Evolutionary conservation across 1,140 invertebrate species (phyloP), one percentile per base, ranked within the genome.

Genomic region (Proctacanthus coquilletti): DNA sequence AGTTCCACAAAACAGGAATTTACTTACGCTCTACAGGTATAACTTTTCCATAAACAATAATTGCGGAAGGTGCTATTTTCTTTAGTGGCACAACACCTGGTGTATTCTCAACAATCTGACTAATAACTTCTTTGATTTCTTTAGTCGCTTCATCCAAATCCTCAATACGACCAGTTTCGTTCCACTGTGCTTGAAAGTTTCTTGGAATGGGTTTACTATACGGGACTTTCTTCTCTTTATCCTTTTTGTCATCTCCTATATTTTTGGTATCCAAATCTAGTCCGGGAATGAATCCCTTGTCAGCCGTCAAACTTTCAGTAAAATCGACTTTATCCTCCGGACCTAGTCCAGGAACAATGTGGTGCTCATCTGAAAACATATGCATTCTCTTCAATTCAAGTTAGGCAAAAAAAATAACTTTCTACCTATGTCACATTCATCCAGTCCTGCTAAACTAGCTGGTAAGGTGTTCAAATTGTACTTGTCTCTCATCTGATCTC

Each of bases 401-500:
- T 14, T 8, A 10, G 8, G 11, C 31, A 8, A 8, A 33, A 33
- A n/a, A n/a, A 4, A 21, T 4, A 19, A 21, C 8, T 2, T 37
- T 15, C 5, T n/a, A 4, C 8, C 23, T 34, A 18, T 6, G 4
- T 81, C 80, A 40, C 71, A 69, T 47, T 84, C 83, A 44, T 84
- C 80, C 18, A 75, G 49, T 3, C 72, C 75, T 34, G 72, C 70
- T 36, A 75, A 62, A 34, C 80, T 82, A 27, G 77, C 74, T 15
- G 87, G 84, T 34, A 93, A 60, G 8, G 84, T 91, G 53, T 97
- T 97, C n/a, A 96, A 66, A 66, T 92, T 92, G 53, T 91, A 92
- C 65, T 88, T 94, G 55, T 99, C 96, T 53, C 89, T 75, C 85
- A 98, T 97, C 39, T 82, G 72, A 69, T 99, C 96, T 20, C 96